Base-by-base conservation (phyloP, 2,888 invertebrate species). In the Dryobotodes eremita region DNA sequence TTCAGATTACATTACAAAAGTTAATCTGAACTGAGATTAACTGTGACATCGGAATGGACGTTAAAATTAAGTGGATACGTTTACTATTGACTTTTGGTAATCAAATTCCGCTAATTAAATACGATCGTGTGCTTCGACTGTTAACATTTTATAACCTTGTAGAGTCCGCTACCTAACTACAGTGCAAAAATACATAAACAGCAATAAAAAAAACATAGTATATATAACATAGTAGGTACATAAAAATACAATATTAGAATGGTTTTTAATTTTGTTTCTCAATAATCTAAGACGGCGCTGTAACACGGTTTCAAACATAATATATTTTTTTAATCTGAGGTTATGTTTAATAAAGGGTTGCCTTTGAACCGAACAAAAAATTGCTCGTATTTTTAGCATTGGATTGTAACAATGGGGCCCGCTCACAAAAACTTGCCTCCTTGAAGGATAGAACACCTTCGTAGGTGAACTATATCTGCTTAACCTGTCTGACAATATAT, bases 31-130 rank as follows among this genome's bases (percentile, higher is more conserved):
- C 53, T 46, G 70, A 75, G 77, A 82, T 80, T 77, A 76, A 85
- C 80, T 81, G 78, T 73, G 79, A 82, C 71, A 77, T 85, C 76
- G 77, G 74, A 72, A 82, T 84, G 82, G 78, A 78, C 81, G 83
- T 82, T 88, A 81, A 86, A 82, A 83, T 85, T 65, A 75, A 86
- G 79, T 74, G 66, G 53, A 83, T 80, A 83, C 77, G 77, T 86
- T 84, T 87, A 89, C 79, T 82, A 80, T 84, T 82, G 81, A 83
- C 79, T 81, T 90, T 89, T 85, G 79, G 86, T 88, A 90, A 91
- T 90, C 87, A 92, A 92, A 93, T 93, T 92, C 90, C 78, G 86
- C 91, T 93, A 92, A 94, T 93, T 93, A 92, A 92, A 93, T 92
- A 90, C 84, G 88, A 91, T 91, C 91, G 89, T 92, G 91, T 88